phyloP scores from a whole-genome alignment of 92 coral and sea anemone species.

The Actinostola sp. region DNA sequence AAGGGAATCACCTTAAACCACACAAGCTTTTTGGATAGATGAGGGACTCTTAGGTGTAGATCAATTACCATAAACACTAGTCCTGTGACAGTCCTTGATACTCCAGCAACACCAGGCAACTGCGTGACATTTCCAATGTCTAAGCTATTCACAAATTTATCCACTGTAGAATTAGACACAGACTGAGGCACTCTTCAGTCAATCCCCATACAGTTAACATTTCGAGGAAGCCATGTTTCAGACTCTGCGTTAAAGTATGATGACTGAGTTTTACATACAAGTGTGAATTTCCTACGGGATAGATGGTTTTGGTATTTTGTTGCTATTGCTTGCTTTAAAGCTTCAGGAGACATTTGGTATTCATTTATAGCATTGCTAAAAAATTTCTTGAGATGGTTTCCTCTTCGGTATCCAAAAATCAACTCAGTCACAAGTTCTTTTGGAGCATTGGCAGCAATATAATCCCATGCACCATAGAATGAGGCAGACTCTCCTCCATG shows the following conservation, averaged over 20 bases:
- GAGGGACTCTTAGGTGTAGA: constrained; percentile 50
- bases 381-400: constrained; percentile 33
- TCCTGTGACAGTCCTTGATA: constrained; percentile 58
- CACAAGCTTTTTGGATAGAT: constrained; percentile 44
- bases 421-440: constrained; percentile 33
- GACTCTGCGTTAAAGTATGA: constrained; percentile 46
- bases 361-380: constrained; percentile 36
- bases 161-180: constrained; percentile 32
- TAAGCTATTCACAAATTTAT: constrained; percentile 50
- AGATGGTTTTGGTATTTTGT: too few species aligned
- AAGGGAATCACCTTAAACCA: too few species aligned
- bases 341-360: too few species aligned
- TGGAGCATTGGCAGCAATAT: constrained; percentile 21
- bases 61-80: constrained; percentile 47
- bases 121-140: constrained; percentile 56
- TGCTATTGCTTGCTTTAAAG: too few species aligned
- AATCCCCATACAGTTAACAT: constrained; percentile 38
- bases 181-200: constrained; percentile 44
- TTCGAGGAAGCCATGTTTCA: constrained; percentile 55
- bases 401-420: constrained; percentile 36
- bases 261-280: too few species aligned
- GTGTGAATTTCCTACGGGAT: too few species aligned
- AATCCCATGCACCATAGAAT: constrained; percentile 53
- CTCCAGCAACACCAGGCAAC: constrained; percentile 49
- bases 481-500: constrained; percentile 50